Evolutionary conservation across 2,797 vertebrate species (phyloP).

Genomic region (Peromyscus aztecus): DNA sequence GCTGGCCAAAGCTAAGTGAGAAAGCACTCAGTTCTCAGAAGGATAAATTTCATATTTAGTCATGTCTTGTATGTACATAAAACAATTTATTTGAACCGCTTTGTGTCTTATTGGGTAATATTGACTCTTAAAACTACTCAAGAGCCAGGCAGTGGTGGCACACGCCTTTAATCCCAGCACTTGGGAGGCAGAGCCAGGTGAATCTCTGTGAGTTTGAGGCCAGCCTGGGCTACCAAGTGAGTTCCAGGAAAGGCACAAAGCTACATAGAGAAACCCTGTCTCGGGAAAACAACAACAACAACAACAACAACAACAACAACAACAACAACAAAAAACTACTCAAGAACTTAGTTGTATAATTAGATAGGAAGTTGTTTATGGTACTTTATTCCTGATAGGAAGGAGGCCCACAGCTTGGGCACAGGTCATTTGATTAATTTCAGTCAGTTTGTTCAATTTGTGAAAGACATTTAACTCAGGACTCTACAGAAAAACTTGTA

Average conservation of each 20-base stretch:
- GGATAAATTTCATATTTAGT: neutral
- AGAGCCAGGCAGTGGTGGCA: neutral
- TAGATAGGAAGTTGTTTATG: neutral
- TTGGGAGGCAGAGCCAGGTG: too few relatives aligned
- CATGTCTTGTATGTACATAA: neutral
- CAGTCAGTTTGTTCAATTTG: neutral
- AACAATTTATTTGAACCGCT: neutral
- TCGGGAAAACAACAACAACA: too few relatives aligned
- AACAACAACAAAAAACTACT: neutral
- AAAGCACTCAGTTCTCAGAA: neutral
- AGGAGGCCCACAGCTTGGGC: neutral
- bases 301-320: too few relatives aligned
- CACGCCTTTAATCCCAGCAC: too few relatives aligned
- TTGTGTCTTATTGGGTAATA: constrained; percentile 19
- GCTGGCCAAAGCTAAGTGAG: neutral
- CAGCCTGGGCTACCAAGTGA: too few relatives aligned
- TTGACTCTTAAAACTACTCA: neutral
- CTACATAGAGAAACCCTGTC: too few relatives aligned
- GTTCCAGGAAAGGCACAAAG: too few relatives aligned
- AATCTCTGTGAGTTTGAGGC: too few relatives aligned
- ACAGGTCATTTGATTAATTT: neutral
- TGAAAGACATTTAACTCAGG: neutral
- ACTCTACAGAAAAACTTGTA: constrained; percentile 15
- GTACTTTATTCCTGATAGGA: neutral
- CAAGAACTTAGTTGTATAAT: neutral